Percentiles rank a stretch among this genome's conserved stretches.
Conservation (phyloP, 2,113 vertebrate genomes). For the Spea bombifrons region DNA sequence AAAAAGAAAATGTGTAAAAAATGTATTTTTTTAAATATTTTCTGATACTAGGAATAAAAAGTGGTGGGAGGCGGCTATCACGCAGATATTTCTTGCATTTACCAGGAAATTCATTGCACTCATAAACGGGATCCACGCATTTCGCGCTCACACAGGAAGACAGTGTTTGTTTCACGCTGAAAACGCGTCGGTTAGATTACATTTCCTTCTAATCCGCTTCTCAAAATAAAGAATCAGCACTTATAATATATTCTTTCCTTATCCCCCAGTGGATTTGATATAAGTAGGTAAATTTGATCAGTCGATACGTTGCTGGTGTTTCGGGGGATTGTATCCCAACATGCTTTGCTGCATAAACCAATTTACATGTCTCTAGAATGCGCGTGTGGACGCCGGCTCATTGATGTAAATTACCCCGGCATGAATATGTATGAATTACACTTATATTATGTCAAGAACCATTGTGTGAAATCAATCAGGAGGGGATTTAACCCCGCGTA, state of each 20-base stretch:
- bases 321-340: neutral
- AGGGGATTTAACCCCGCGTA: no score
- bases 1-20: no score
- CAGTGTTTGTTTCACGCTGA: no score
- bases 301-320: neutral
- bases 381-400: neutral
- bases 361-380: neutral
- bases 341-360: constrained; percentile 24
- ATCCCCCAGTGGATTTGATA: neutral
- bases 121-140: no score
- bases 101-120: no score
- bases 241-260: neutral
- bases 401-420: neutral
- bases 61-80: no score
- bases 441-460: neutral
- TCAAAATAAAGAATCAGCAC: neutral
- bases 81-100: no score
- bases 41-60: no score
- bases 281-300: constrained; percentile 22
- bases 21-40: no score
- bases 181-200: no score
- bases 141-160: no score
- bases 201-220: no score
- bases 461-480: neutral
- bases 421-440: constrained; percentile 17